Conservation (phyloP, 2,113 vertebrate species). For the Oreochromis tanganicae region DNA sequence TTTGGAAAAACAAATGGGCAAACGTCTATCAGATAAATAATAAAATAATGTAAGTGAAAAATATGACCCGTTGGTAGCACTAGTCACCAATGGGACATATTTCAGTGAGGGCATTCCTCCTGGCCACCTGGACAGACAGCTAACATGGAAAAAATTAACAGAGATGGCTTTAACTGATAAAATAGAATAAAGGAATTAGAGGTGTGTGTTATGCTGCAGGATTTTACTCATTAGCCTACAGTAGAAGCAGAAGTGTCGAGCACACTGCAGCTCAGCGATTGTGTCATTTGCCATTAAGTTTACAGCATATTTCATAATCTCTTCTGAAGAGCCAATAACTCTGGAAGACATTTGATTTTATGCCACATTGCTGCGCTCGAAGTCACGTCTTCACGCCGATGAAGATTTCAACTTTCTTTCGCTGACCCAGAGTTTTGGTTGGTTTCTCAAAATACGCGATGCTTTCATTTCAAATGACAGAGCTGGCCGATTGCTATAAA, state of each 20-base stretch:
- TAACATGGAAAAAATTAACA: neutral
- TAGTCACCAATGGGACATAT: neutral
- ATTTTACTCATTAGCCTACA: neutral
- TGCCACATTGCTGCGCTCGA: neutral
- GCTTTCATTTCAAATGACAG: slow-evolving; percentile 26
- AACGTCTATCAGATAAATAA: neutral
- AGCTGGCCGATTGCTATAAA: slow-evolving; percentile 38
- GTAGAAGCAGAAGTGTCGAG: neutral
- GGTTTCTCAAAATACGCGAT: neutral
- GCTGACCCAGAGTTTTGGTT: neutral
- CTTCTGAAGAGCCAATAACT: neutral
- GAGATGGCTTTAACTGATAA: neutral
- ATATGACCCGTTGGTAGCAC: neutral
- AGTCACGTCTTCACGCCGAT: neutral
- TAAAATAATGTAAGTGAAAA: neutral
- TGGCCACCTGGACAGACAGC: neutral
- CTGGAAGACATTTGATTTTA: neutral
- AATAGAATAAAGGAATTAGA: neutral
- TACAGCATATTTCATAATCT: neutral
- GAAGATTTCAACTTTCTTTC: neutral
- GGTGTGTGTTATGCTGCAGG: neutral
- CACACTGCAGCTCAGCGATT: neutral
- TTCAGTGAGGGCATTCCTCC: neutral
- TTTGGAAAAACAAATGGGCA: neutral
- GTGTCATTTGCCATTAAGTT: neutral